A percentile compares a stretch with the other conserved stretches of the same genome.
phyloP scores from a whole-genome alignment of 2,888 invertebrate genomes.

The Cheilosia scutellata region DNA sequence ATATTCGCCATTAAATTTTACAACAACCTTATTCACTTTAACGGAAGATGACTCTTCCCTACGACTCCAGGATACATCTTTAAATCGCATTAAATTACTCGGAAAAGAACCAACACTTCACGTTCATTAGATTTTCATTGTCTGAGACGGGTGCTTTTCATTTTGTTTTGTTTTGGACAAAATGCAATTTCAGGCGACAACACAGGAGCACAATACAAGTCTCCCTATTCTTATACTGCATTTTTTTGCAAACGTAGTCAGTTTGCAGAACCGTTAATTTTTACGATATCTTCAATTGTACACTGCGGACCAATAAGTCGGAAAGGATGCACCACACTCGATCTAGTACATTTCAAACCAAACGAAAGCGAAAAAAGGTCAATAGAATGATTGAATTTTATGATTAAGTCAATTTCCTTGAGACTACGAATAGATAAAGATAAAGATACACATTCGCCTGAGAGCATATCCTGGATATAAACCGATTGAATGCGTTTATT shows the following conservation, averaged over 20 bases:
- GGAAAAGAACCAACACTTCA: constrained; percentile 54
- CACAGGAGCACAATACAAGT: constrained; percentile 47
- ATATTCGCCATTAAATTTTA: constrained; percentile 48
- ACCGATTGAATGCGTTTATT: constrained; percentile 64
- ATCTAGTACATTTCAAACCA: constrained; percentile 7
- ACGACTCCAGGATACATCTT: constrained; percentile 14
- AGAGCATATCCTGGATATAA: constrained; percentile 64
- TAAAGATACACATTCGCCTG: constrained; percentile 23
- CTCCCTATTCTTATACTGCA: constrained; percentile 23
- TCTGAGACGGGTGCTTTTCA: not conserved
- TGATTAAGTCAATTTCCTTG: constrained; percentile 75
- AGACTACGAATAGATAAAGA: constrained; percentile 41
- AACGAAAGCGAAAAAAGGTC: constrained; percentile 61
- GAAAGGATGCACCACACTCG: constrained; percentile 6
- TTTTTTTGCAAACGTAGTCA: constrained; percentile 47
- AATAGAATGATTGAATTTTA: constrained; percentile 77
- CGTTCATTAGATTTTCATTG: constrained; percentile 69
- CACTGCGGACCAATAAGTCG: constrained; percentile 64
- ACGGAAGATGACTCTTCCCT: constrained; percentile 33
- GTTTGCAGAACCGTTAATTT: constrained; percentile 65
- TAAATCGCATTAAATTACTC: constrained; percentile 52
- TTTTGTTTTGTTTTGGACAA: not conserved
- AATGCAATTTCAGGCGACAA: constrained; percentile 43
- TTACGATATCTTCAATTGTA: constrained; percentile 70
- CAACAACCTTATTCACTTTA: constrained; percentile 64